A percentile compares a stretch with the other conserved stretches of the same genome.
phyloP scores from a whole-genome alignment of 2,113 vertebrate genomes.

The Pangasianodon gigas region DNA sequence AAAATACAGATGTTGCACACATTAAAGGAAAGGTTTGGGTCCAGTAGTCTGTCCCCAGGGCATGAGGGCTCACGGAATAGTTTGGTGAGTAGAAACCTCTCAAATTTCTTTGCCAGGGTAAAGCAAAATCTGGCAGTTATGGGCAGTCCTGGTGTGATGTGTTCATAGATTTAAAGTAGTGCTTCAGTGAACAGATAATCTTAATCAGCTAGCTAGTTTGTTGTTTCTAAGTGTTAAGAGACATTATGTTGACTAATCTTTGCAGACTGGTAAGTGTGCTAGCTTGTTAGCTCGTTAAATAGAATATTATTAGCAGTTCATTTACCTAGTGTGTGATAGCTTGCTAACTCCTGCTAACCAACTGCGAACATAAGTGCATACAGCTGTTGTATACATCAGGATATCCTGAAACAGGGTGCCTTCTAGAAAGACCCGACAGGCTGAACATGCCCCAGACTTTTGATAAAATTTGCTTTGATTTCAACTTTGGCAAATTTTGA shows the following conservation, averaged over 20 bases:
- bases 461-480: background rate
- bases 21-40: background rate
- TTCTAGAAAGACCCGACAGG: background rate
- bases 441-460: background rate
- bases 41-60: background rate
- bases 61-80: background rate
- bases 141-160: background rate
- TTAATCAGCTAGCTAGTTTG: background rate
- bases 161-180: background rate
- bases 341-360: background rate
- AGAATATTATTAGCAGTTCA: background rate
- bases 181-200: background rate
- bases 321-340: background rate
- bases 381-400: background rate
- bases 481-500: background rate
- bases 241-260: background rate
- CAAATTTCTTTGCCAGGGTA: background rate
- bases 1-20: background rate
- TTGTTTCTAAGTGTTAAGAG: background rate
- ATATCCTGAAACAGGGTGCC: background rate
- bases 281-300: background rate
- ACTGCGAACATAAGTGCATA: background rate
- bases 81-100: background rate
- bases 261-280: background rate
- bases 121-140: background rate